Conservation (phyloP, 2,797 vertebrate genomes). For the Poeciliopsis turneri region DNA sequence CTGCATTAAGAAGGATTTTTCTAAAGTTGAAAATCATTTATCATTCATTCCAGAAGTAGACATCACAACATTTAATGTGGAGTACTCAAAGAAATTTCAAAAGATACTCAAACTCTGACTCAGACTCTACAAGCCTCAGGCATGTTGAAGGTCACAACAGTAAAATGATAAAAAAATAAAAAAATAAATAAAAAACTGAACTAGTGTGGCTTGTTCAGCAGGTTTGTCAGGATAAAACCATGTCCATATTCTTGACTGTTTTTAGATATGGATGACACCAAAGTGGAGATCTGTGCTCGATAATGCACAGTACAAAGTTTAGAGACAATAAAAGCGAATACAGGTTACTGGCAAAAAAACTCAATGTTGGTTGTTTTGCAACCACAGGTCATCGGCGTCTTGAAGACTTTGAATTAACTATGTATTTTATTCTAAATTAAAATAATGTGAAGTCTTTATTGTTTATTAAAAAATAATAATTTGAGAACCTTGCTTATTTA, state of each 20-base stretch:
- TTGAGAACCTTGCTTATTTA: neutral
- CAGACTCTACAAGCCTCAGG: neutral
- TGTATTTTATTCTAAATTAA: neutral
- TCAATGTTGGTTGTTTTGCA: neutral
- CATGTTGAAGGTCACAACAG: neutral
- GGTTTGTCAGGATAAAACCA: neutral
- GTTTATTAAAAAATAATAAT: neutral
- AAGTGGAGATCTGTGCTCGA: neutral
- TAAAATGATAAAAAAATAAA: neutral
- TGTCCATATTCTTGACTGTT: neutral
- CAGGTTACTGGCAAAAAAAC: neutral
- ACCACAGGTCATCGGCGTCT: neutral
- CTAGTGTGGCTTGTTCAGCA: neutral
- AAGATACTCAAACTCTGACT: neutral
- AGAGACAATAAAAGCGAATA: neutral
- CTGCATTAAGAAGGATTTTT: neutral
- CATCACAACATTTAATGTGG: neutral
- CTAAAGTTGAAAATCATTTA: neutral
- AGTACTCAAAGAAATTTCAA: neutral
- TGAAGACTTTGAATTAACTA: neutral
- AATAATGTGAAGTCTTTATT: neutral
- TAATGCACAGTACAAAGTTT: neutral
- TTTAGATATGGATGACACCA: neutral
- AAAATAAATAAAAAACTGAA: neutral
- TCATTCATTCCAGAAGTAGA: neutral